These are phyloP conservation scores for Gymnosoma rotundatum DNA, from an alignment of 2,888 invertebrate genomes.

Conservation along the genomic window DNA sequence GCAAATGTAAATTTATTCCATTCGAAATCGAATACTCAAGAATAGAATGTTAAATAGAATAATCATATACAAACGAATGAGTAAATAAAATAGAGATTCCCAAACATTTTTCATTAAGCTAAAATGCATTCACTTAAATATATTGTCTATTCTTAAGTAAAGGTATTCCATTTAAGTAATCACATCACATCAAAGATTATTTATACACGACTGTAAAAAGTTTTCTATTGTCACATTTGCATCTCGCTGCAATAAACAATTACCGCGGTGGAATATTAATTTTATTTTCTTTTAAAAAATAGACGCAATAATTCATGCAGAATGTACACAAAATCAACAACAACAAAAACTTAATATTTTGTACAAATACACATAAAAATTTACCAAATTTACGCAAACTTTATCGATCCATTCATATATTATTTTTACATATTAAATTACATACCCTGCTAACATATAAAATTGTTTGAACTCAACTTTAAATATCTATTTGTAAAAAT, in stretches of 20 bases:
- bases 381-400: slow-evolving; percentile 59
- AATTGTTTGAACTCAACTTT: slow-evolving; percentile 39
- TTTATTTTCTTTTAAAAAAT: background rate
- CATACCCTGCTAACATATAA: slow-evolving; percentile 71
- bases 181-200: no score
- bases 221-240: background rate
- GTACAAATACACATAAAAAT: background rate
- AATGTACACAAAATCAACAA: background rate
- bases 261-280: background rate
- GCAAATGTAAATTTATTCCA: slow-evolving; percentile 57
- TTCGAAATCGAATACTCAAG: slow-evolving; percentile 31
- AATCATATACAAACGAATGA: background rate
- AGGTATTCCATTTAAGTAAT: background rate
- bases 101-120: slow-evolving; percentile 5
- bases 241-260: background rate
- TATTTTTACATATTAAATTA: slow-evolving; percentile 75
- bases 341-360: no score
- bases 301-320: background rate
- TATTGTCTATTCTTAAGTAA: background rate
- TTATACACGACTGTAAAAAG: background rate
- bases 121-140: no score
- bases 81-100: slow-evolving; percentile 10
- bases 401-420: slow-evolving; percentile 74
- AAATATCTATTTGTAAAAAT: slow-evolving; percentile 24
- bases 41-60: slow-evolving; percentile 21